Evolutionary conservation across 2,797 vertebrate species (phyloP), one percentile per base, ranked within the genome.

Genomic region (Galaxias olidus): DNA sequence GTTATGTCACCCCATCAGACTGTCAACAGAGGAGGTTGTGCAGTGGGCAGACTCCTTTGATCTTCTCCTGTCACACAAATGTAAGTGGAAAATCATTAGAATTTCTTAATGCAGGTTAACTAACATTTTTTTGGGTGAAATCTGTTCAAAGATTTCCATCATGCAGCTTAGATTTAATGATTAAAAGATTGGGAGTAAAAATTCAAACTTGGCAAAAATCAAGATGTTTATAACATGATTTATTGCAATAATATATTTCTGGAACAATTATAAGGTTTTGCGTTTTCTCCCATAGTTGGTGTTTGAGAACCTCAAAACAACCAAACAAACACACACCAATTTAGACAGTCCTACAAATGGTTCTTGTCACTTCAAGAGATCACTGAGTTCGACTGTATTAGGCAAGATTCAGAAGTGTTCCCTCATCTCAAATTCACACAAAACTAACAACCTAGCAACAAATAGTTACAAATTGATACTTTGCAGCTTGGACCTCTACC

Each of bases 31-130:
- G 74, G 96, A 98, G 87, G 95, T 96, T 0, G 92, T 93, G 12
- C 92, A 90, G 87, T 98, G 97, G 96, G 93, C 95, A 1, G 94
- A 97, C 54, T 98, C 96, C 1, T 97, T 98, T 69, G 95, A 98
- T 73, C 81, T 93, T 30, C 95, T 99, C 69, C 91, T 99, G 54
- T 92, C 94, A 50, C 93, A 97, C 79, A 98, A 98, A 88, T 93
- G 96, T 99, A 91, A 99, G 96, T 87, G 13, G 30, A 30, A 30
- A 30, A 30, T 30, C 30, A 30, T 30, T 30, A 3, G 2, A 2
- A 30, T 6, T 30, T 30, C 6, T 30, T 3, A 30, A 30, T 30
- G 30, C 30, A 30, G 30, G 30, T 30, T 30, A 30, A 30, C 30
- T 30, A 30, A 30, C 30, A 3, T 30, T 30, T 30, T 2, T 30